Base-by-base conservation (phyloP, 2,888 invertebrate genomes). In the Rhagonycha lutea region DNA sequence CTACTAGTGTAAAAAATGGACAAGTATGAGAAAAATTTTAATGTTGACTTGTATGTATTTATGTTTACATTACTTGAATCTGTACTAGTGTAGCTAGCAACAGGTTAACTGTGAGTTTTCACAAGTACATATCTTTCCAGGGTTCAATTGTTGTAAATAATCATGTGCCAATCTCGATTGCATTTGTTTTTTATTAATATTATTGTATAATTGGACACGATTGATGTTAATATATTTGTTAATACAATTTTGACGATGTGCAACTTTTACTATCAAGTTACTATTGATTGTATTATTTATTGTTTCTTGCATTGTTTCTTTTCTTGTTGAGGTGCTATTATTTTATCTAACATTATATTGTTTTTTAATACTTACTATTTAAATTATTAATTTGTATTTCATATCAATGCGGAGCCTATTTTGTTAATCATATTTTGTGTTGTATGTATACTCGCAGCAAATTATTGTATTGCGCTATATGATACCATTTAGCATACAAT, bases 91-190 rank as follows among this genome's bases (percentile, higher is more conserved):
- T 80, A 80, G 80, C 78, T 79, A 80, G 79, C 82, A 79, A 81
- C 84, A 84, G 83, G 82, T 83, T 84, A 82, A 83, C 85, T 84
- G 84, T 84, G 85, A 85, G 81, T 84, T 84, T 83, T 84, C 85
- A 86, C 85, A 86, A 84, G 85, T 86, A 87, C 88, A 88, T 88
- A 88, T 88, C 88, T 87, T 87, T 87, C 88, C 88, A 88, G 88
- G 88, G 88, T 88, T 85, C 86, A 85, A 87, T 85, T 84, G 83
- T 85, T 86, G 86, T 87, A 87, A 84, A 87, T 87, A 86, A 85
- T 82, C 83, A 87, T 88, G 88, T 88, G 88, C 88, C 88, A 88
- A 88, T 86, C 83, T 85, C 85, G 83, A 83, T 80, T 82, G 82
- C 82, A 82, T 85, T 84, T 84, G 83, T 83, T 83, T 84, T 83